A percentile compares a stretch with the other conserved stretches of the same genome.
Conservation (phyloP, 1,140 invertebrate genomes). For the Diachasmimorpha longicaudata region DNA sequence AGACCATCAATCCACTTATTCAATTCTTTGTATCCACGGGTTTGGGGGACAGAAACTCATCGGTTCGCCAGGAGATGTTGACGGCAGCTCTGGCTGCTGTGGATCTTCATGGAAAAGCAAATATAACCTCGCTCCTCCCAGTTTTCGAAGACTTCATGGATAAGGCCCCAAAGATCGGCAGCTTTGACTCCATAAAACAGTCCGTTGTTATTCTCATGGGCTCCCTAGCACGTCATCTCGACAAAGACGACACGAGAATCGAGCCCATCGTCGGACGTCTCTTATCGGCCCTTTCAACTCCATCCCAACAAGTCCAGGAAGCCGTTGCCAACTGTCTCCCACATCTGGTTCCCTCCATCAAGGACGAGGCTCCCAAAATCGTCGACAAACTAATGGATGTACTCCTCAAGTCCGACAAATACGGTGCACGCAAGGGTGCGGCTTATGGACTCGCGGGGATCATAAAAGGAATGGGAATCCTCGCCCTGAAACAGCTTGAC, state of each 20-base stretch:
- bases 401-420: conserved; percentile 91
- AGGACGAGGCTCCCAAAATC: conserved; percentile 86
- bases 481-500: conserved; percentile 93
- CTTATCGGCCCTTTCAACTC: conserved; percentile 91
- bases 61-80: conserved; percentile 89
- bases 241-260: conserved; percentile 84
- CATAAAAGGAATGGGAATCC: conserved; percentile 95
- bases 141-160: conserved; percentile 92
- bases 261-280: conserved; percentile 92
- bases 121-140: conserved; percentile 72
- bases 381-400: conserved; percentile 88
- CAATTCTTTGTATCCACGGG: conserved; percentile 87
- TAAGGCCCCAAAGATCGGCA: conserved; percentile 87
- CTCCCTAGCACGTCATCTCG: conserved; percentile 92
- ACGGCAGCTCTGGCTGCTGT: conserved; percentile 90
- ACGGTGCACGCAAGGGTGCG: conserved; percentile 94
- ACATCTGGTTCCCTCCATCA: conserved; percentile 89
- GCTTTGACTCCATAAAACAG: conserved; percentile 91
- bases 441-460: conserved; percentile 89
- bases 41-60: conserved; percentile 82
- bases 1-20: conserved; percentile 74
- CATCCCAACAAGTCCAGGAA: conserved; percentile 97
- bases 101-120: conserved; percentile 88
- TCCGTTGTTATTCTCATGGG: conserved; percentile 98
- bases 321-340: conserved; percentile 96